phyloP scores from a whole-genome alignment of 2,888 invertebrate genomes.

The Brachyopa scutellaris region DNA sequence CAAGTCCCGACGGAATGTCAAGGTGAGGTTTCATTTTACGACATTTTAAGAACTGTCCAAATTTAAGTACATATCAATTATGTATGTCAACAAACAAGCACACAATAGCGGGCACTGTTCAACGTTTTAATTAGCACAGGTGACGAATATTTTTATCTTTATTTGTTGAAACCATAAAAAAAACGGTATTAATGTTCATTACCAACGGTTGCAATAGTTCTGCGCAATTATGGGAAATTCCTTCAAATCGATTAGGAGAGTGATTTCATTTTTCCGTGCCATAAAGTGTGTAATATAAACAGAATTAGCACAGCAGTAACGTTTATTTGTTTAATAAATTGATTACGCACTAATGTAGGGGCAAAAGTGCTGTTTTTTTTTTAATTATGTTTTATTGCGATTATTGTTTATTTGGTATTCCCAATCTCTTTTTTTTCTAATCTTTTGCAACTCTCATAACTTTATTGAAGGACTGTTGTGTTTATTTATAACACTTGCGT shows the following conservation, averaged over 20 bases:
- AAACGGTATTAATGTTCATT: background rate
- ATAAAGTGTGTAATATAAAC: background rate
- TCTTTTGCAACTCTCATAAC: too few relatives aligned
- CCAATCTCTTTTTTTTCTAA: too few relatives aligned
- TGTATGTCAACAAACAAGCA: background rate
- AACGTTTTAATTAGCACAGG: background rate
- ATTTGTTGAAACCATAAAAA: background rate
- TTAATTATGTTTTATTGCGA: too few relatives aligned
- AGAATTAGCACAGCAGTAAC: too few relatives aligned
- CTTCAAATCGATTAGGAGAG: background rate
- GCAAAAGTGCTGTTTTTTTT: too few relatives aligned
- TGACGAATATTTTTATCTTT: background rate
- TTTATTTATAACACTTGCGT: too few relatives aligned
- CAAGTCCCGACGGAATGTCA: constrained; percentile 82
- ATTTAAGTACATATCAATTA: background rate
- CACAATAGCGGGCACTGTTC: background rate
- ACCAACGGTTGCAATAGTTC: background rate
- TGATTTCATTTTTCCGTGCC: background rate
- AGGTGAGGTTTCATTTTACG: constrained; percentile 76
- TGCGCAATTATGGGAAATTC: background rate
- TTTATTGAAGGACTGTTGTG: too few relatives aligned
- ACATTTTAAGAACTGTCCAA: background rate
- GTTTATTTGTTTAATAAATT: too few relatives aligned
- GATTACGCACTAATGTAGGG: too few relatives aligned
- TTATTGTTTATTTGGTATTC: too few relatives aligned